Base-by-base conservation (phyloP, 2,797 vertebrate species). In the Tamandua tetradactyla region DNA sequence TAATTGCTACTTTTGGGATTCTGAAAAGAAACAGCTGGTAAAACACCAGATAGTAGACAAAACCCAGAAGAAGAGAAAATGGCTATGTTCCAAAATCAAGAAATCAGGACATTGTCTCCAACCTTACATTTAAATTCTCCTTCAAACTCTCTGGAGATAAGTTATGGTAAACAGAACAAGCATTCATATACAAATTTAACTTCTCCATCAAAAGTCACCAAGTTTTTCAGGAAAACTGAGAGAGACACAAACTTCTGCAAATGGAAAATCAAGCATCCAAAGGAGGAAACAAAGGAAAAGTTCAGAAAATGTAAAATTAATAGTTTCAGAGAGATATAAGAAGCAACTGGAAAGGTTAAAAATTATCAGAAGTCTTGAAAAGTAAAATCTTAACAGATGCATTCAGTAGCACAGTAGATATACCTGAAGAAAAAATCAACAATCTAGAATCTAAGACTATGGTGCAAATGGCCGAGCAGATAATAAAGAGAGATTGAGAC, bases 401-500 rank as follows among this genome's bases (percentile, higher is more conserved):
- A 62, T 78, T 87, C 25, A 69, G 25, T 49, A 91, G 15, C 32
- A 83, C 89, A 52, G 52, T 86, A 1, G 37, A 76, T 32, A 61
- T 32, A 14, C 72, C 84, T 40, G 47, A 95, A 55, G 57, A 79
- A 11, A 92, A 20, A 71, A 27, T 90, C 25, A 64, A 40, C 4
- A 86, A 64, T 30, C 91, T 93, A 37, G 94, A 92, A 27, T 61
- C 84, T 32, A 13, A 6, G 4, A 74, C 87, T 62, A 91, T 40
- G 25, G 5, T 59, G 20, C 84, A 95, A 37, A 62, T 94, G 40
- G 57, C 76, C 69, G 94, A 93, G 61, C 55, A 94, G 71, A 75
- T 94, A 10, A 44, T 83, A 93, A 94, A 80, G 83, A 96, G 80
- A 89, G 81, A 30, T 23, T 86, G 87, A 62, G 81, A 94, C 22